phyloP scores from a whole-genome alignment of 2,113 vertebrate species.

The Centropus bengalensis region DNA sequence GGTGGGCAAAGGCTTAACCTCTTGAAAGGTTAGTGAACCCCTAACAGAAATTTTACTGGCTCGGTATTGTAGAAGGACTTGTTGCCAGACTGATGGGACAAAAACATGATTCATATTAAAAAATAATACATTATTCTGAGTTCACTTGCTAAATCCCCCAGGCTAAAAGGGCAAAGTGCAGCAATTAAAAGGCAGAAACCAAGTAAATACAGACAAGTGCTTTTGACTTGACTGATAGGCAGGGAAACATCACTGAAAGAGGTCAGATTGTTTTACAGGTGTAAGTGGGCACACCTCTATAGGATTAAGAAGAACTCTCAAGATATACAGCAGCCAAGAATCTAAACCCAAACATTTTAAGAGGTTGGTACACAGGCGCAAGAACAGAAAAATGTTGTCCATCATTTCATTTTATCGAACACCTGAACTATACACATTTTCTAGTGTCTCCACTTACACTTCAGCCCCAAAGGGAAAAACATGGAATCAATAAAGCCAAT shows the following conservation, averaged over 20 bases:
- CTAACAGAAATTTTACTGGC: slow-evolving; percentile 1
- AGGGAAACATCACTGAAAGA: not conserved
- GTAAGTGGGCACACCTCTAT: not conserved
- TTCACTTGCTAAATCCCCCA: not conserved
- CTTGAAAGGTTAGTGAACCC: slow-evolving; percentile 22
- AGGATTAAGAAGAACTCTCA: not conserved
- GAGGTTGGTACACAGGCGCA: not conserved
- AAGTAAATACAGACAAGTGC: not conserved
- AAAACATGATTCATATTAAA: slow-evolving; percentile 37
- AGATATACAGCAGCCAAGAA: not conserved
- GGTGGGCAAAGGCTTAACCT: not conserved
- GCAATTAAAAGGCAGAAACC: not conserved
- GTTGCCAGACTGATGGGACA: not conserved
- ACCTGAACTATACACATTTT: not conserved
- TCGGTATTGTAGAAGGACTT: slow-evolving; percentile 25
- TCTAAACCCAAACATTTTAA: not conserved
- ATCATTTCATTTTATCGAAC: not conserved
- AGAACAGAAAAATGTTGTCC: not conserved
- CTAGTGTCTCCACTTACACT: not conserved
- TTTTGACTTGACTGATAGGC: not conserved
- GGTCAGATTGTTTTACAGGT: not conserved
- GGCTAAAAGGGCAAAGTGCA: not conserved
- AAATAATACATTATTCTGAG: slow-evolving; percentile 3
- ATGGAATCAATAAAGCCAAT: not conserved
- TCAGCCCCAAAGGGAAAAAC: not conserved